These are phyloP conservation scores for Smutsia temminckii DNA, from an alignment of 2,797 vertebrate species.

Conservation along the genomic window DNA sequence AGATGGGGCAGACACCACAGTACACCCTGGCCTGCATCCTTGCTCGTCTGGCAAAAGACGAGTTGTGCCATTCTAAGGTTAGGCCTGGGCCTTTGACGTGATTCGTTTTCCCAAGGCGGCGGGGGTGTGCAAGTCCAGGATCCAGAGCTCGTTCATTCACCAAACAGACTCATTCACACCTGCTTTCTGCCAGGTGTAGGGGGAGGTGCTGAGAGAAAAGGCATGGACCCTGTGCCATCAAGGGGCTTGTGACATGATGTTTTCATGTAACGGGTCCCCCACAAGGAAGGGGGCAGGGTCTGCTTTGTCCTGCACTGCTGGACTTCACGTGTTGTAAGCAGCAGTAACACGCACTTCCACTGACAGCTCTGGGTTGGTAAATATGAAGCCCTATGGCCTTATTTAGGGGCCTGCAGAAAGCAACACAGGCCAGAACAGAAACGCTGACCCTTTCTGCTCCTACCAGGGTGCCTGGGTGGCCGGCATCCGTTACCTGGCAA, in stretches of 20 bases:
- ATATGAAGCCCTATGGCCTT: background rate
- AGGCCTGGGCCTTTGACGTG: background rate
- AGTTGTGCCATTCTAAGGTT: background rate
- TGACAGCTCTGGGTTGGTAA: background rate
- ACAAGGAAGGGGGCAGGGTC: background rate
- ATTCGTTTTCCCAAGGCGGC: background rate
- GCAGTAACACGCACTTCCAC: background rate
- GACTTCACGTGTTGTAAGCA: background rate
- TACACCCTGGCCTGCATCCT: background rate
- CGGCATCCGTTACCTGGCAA: background rate
- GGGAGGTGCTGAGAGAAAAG: background rate
- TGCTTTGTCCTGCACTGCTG: background rate
- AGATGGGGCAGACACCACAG: no score
- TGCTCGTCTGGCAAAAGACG: background rate
- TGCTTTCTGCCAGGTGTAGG: background rate
- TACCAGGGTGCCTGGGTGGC: rapidly evolving
- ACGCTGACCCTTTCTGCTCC: background rate
- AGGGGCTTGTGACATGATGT: background rate
- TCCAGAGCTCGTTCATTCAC: background rate
- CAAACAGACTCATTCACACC: background rate
- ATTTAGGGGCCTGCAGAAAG: background rate
- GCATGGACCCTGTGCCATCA: background rate
- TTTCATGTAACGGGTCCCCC: background rate
- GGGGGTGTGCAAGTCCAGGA: background rate
- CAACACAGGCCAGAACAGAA: background rate